Percentiles rank a stretch among this genome's conserved stretches.
Conservation (phyloP, 2,888 invertebrate species). For the Diplolepis rosae region DNA sequence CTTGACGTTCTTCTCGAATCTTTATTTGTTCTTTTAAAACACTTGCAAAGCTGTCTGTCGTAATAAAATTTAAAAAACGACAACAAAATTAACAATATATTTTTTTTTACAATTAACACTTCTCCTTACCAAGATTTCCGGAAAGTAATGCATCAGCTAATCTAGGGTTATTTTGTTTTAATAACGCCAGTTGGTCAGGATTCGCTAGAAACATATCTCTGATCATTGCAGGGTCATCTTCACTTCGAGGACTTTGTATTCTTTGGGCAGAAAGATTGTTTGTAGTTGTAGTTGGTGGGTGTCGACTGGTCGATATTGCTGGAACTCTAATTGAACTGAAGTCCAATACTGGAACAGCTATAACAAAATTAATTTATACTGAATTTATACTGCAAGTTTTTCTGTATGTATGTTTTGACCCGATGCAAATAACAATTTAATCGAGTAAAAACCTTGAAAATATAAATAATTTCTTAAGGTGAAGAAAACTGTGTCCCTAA, state of each 20-base stretch:
- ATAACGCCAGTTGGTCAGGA: slow-evolving; percentile 91
- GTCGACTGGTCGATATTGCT: slow-evolving; percentile 61
- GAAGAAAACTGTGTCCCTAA: no score
- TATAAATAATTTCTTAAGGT: no score
- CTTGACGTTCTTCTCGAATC: slow-evolving; percentile 87
- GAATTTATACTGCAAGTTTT: no score
- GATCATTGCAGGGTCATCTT: slow-evolving; percentile 89
- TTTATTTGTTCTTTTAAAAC: slow-evolving; percentile 89
- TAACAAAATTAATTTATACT: slow-evolving; percentile 39
- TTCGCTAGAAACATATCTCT: slow-evolving; percentile 91
- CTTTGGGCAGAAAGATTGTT: slow-evolving; percentile 53
- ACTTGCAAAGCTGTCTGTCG: slow-evolving; percentile 83
- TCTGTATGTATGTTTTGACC: no score
- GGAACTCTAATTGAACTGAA: slow-evolving; percentile 92
- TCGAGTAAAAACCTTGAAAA: no score
- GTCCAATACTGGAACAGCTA: slow-evolving; percentile 81
- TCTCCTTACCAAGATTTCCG: slow-evolving; percentile 82
- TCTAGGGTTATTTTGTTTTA: slow-evolving; percentile 94
- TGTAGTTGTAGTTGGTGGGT: slow-evolving; percentile 35
- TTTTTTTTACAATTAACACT: background rate
- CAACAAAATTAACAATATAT: background rate
- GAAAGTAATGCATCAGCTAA: slow-evolving; percentile 93
- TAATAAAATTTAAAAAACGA: background rate
- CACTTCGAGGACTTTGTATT: slow-evolving; percentile 73
- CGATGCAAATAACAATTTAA: no score